Evolutionary conservation across 2,113 vertebrate species (phyloP).

Genomic region (Loxodonta africana): DNA sequence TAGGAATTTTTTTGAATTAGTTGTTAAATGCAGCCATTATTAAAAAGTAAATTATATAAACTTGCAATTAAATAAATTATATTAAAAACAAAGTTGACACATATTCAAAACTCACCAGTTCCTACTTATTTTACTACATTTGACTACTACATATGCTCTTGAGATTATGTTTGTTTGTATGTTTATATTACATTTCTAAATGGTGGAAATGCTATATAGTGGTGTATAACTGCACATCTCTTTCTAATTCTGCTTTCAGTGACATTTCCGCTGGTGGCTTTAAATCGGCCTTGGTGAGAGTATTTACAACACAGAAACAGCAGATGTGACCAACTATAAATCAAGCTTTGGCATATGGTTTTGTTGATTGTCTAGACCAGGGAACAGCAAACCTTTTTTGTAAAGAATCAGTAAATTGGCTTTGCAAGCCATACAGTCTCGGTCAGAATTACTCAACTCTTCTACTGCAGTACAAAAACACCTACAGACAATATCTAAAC

Average conservation of each 20-base stretch:
- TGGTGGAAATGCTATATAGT: background rate
- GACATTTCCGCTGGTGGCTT: background rate
- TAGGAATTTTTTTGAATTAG: background rate
- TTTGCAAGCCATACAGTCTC: background rate
- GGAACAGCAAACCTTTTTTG: background rate
- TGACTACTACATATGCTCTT: background rate
- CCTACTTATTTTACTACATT: background rate
- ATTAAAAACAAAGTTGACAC: background rate
- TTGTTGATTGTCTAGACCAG: background rate
- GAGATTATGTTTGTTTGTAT: background rate
- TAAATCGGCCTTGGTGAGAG: background rate
- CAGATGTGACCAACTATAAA: background rate
- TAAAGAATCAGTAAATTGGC: background rate
- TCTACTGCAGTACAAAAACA: background rate
- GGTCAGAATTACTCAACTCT: background rate
- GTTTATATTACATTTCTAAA: background rate
- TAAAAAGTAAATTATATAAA: background rate
- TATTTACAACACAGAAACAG: background rate
- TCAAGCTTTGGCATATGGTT: background rate
- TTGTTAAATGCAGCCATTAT: background rate
- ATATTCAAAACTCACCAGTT: background rate
- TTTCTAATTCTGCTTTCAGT: background rate
- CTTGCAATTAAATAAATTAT: background rate
- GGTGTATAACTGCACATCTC: background rate
- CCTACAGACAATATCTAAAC: background rate